Conservation (phyloP, 1,140 invertebrate genomes). For the Bilobella aurantiaca region DNA sequence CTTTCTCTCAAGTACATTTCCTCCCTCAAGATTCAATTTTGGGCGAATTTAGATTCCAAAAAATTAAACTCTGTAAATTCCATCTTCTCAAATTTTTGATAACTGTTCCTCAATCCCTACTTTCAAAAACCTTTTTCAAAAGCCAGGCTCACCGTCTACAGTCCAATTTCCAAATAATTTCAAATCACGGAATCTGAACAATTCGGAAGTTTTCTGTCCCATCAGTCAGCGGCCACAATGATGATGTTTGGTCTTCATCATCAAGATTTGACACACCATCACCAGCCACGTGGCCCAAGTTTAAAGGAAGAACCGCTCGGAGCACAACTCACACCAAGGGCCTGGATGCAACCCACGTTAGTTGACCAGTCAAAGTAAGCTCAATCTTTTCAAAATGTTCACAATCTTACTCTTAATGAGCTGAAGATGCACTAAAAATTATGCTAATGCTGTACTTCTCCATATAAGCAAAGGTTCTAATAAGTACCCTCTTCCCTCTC, state of each 20-base stretch:
- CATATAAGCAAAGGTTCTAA: slow-evolving; percentile 19
- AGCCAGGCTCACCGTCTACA: too few species aligned
- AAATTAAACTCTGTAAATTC: too few species aligned
- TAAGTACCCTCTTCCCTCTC: slow-evolving; percentile 22
- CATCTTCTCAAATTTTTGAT: not conserved
- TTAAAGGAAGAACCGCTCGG: slow-evolving; percentile 68
- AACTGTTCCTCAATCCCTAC: not conserved
- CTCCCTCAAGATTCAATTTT: too few species aligned
- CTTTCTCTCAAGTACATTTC: too few species aligned
- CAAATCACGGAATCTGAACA: too few species aligned
- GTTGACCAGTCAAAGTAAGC: slow-evolving; percentile 73
- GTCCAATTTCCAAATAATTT: too few species aligned
- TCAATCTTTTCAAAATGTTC: not conserved
- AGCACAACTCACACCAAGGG: slow-evolving; percentile 49
- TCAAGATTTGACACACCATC: slow-evolving; percentile 39
- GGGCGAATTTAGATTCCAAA: too few species aligned
- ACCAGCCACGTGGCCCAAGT: slow-evolving; percentile 61
- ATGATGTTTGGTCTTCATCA: slow-evolving; percentile 34
- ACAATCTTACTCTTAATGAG: not conserved
- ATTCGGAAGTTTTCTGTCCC: not conserved
- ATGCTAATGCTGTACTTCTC: not conserved
- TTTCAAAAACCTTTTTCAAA: too few species aligned
- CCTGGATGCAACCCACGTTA: slow-evolving; percentile 75
- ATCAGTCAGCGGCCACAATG: slow-evolving; percentile 17
- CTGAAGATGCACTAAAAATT: not conserved